Conservation (phyloP, 2,888 invertebrate genomes). For the Anthophora plumipes region DNA sequence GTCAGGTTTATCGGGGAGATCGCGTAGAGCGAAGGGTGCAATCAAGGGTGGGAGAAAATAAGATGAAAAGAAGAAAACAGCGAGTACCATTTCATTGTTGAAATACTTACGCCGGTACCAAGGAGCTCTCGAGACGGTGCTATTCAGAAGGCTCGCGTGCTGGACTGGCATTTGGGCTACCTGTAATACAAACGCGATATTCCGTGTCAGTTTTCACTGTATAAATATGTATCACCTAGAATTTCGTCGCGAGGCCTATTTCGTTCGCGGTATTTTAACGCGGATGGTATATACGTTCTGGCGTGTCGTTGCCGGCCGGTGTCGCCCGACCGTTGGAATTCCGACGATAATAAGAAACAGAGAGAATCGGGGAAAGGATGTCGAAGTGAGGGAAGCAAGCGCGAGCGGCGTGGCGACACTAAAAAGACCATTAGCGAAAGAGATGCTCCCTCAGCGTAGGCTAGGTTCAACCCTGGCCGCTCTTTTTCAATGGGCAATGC, state of each 20-base stretch:
- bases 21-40: too few species aligned
- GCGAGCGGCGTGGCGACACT: neutral
- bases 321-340: neutral
- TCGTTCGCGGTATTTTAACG: neutral
- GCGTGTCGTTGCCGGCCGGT: neutral
- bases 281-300: neutral
- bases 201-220: conserved; percentile 34
- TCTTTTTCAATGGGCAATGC: conserved; percentile 47
- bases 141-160: conserved; percentile 43
- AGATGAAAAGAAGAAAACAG: neutral
- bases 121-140: conserved; percentile 50
- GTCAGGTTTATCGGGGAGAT: too few species aligned
- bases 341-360: neutral
- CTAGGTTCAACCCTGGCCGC: conserved; percentile 30
- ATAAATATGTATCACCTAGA: neutral
- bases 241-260: neutral
- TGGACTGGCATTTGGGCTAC: conserved; percentile 67
- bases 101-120: conserved; percentile 62
- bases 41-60: too few species aligned
- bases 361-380: neutral
- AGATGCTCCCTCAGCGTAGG: neutral
- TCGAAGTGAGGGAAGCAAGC: neutral
- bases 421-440: conserved; percentile 55
- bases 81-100: conserved; percentile 28
- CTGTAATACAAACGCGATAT: conserved; percentile 62